Evolutionary conservation across 92 coral and sea anemone genomes (phyloP).

Genomic region (Heteractis magnifica): DNA sequence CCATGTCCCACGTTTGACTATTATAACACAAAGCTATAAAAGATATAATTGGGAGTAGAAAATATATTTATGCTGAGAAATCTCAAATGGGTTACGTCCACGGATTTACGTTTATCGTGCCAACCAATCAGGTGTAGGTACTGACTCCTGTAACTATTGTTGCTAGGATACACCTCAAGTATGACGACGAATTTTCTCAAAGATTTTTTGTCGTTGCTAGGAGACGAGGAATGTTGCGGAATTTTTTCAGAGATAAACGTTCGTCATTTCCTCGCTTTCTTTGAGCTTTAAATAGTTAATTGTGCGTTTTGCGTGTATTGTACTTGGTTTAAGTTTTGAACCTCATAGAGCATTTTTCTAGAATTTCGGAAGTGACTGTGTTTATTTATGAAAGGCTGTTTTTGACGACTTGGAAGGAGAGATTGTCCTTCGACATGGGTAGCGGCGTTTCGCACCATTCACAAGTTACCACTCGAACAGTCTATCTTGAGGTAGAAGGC

Average conservation of each 20-base stretch:
- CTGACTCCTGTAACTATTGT: neutral
- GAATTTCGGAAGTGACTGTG: neutral
- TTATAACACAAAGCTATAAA: no score
- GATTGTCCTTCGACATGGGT: constrained; percentile 20
- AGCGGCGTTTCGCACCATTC: constrained; percentile 26
- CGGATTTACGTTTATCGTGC: no score
- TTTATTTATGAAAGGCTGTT: neutral
- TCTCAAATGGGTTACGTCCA: no score
- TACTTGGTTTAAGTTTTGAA: neutral
- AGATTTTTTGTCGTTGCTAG: neutral
- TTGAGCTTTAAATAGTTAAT: neutral
- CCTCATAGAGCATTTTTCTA: neutral
- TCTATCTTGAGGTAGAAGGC: constrained; percentile 36
- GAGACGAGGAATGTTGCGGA: neutral
- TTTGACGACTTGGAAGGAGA: neutral
- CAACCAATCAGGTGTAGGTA: no score
- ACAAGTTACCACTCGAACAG: constrained; percentile 29
- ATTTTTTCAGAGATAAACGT: neutral
- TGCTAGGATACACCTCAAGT: neutral
- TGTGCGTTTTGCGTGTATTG: neutral
- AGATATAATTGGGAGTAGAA: no score
- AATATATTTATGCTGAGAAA: no score
- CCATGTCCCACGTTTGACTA: no score
- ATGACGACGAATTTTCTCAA: neutral
- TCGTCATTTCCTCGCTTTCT: neutral